Evolutionary conservation across 1,140 invertebrate species (phyloP).

Genomic region (Zaprionus lachaisei): DNA sequence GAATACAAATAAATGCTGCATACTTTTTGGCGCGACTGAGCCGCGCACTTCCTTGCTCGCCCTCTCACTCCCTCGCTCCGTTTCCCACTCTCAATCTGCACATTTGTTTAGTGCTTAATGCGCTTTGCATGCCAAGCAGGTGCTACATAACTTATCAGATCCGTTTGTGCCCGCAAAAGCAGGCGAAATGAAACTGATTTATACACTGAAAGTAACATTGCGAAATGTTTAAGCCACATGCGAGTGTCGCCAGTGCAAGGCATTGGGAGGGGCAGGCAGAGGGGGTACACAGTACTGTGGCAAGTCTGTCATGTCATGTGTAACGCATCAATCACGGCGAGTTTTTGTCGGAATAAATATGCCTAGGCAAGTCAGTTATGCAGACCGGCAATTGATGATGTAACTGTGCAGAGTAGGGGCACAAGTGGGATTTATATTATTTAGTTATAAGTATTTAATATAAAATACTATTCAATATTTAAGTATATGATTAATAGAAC

Average conservation of each 20-base stretch:
- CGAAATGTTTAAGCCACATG: slow-evolving; percentile 48
- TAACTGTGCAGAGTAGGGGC: not conserved
- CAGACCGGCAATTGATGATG: not conserved
- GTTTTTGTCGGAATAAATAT: not conserved
- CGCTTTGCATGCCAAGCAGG: slow-evolving; percentile 79
- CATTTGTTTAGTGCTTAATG: slow-evolving; percentile 80
- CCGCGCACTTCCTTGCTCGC: not conserved
- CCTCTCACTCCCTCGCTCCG: not conserved
- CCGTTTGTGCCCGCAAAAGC: slow-evolving; percentile 26
- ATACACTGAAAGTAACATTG: slow-evolving; percentile 52
- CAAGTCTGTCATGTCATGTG: slow-evolving; percentile 14
- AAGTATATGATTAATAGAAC: no score
- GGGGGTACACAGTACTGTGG: not conserved
- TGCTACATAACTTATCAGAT: slow-evolving; percentile 72
- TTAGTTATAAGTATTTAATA: no score
- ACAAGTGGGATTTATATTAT: not conserved
- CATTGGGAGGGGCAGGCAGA: not conserved
- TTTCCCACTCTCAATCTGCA: slow-evolving; percentile 21
- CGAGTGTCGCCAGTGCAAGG: slow-evolving; percentile 4
- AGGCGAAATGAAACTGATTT: slow-evolving; percentile 64
- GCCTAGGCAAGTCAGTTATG: not conserved
- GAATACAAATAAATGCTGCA: slow-evolving; percentile 59
- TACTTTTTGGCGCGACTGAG: slow-evolving; percentile 39
- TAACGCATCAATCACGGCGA: not conserved
- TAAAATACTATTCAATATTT: no score